Conservation (phyloP, 2,113 vertebrate genomes). For the Cyanistes caeruleus region DNA sequence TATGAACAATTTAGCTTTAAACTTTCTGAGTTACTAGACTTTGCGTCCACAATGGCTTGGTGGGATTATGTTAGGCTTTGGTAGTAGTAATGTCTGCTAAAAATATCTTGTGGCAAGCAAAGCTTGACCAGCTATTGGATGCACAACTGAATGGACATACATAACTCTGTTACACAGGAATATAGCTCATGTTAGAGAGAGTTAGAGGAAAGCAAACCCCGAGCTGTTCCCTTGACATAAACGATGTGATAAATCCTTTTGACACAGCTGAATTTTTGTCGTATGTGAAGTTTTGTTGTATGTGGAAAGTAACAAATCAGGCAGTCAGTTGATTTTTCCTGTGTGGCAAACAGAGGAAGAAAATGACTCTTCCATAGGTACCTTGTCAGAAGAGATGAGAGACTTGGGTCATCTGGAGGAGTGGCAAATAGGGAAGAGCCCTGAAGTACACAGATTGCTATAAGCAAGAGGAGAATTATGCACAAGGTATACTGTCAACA, state of each 20-base stretch:
- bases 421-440: background rate
- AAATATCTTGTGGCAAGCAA: background rate
- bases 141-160: rapidly evolving
- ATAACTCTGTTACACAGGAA: background rate
- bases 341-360: background rate
- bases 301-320: background rate
- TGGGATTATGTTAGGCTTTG: background rate
- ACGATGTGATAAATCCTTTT: background rate
- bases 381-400: background rate
- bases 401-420: background rate
- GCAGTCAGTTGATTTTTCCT: background rate
- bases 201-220: background rate
- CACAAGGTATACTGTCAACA: conserved; percentile 72
- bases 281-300: background rate
- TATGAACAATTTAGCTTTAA: background rate
- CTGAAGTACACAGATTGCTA: background rate
- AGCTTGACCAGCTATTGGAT: background rate
- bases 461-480: conserved; percentile 70
- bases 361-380: background rate
- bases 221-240: background rate
- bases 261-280: background rate
- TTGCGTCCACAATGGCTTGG: background rate
- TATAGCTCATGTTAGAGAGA: background rate
- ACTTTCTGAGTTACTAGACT: background rate
- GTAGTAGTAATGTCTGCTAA: background rate